Percentiles rank a stretch among this genome's conserved stretches.
Evolutionary conservation across 1,140 invertebrate species (phyloP).

Genomic region (Drosophila kanapiae): DNA sequence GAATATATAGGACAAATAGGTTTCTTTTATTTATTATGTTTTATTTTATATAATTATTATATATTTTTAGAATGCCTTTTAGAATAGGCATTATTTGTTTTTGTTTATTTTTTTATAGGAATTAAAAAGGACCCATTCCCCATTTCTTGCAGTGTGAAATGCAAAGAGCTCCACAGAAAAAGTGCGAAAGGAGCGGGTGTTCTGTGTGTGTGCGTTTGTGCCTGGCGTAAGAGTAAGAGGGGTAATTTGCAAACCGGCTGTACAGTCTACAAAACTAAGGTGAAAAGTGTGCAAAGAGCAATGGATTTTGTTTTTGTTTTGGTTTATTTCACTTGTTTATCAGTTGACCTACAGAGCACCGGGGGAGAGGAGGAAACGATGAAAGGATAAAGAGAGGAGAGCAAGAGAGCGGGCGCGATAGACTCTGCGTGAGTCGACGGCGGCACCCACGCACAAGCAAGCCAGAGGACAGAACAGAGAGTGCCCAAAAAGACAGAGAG

Average conservation of each 20-base stretch:
- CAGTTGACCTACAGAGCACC: slow-evolving; percentile 72
- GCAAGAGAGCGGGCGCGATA: slow-evolving; percentile 49
- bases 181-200: slow-evolving; percentile 33
- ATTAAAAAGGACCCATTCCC: no score
- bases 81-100: no score
- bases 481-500: not conserved
- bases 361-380: not conserved
- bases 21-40: no score
- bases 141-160: slow-evolving; percentile 30
- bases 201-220: not conserved
- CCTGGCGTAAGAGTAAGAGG: not conserved
- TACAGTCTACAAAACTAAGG: slow-evolving; percentile 23
- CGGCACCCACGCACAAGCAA: slow-evolving; percentile 29
- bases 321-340: slow-evolving; percentile 54
- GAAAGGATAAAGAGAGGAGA: not conserved
- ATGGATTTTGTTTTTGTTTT: slow-evolving; percentile 17
- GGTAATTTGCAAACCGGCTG: slow-evolving; percentile 29
- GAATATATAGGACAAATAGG: no score
- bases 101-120: no score
- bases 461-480: slow-evolving; percentile 2
- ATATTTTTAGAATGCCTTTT: no score
- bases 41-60: no score
- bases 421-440: slow-evolving; percentile 30
- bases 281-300: slow-evolving; percentile 34
- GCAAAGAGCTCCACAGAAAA: slow-evolving; percentile 29